Percentiles rank a stretch among this genome's conserved stretches.
Conservation (phyloP, 2,113 vertebrate genomes). For the Polypterus senegalus region DNA sequence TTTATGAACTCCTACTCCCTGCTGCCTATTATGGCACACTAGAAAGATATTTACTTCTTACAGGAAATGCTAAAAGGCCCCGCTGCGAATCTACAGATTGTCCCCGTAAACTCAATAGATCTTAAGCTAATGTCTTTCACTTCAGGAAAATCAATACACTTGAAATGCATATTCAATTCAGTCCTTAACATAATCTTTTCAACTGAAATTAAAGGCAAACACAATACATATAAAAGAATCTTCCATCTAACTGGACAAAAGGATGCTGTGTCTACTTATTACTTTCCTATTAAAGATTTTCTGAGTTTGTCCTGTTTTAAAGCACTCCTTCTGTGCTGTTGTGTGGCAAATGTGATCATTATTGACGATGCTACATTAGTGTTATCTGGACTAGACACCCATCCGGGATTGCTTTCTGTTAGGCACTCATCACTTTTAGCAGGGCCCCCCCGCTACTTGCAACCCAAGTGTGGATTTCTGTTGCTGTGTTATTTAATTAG, state of each 20-base stretch:
- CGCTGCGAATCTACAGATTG: constrained; percentile 31
- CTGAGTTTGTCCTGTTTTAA: constrained; percentile 19
- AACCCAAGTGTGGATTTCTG: too few relatives aligned
- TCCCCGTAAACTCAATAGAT: constrained; percentile 37
- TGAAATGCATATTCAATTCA: constrained; percentile 39
- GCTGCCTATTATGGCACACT: constrained; percentile 49
- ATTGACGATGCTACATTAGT: not conserved
- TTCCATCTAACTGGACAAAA: constrained; percentile 31
- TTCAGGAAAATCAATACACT: constrained; percentile 45
- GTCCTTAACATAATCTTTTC: constrained; percentile 25
- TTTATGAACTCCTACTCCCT: constrained; percentile 35
- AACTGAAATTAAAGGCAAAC: constrained; percentile 9
- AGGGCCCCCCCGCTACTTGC: too few relatives aligned
- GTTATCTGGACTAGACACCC: too few relatives aligned
- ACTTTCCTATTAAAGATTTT: constrained; percentile 22
- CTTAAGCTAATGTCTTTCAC: constrained; percentile 22
- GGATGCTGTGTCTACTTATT: constrained; percentile 33
- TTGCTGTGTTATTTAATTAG: too few relatives aligned
- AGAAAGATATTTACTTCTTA: constrained; percentile 36
- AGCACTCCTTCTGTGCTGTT: not conserved
- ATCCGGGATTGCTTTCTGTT: too few relatives aligned
- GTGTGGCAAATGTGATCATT: not conserved
- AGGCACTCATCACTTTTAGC: too few relatives aligned
- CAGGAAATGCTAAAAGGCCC: constrained; percentile 28
- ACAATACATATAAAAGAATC: constrained; percentile 34